These are phyloP conservation scores for Pampusana beccarii DNA, from an alignment of 2,113 vertebrate species.

Conservation along the genomic window DNA sequence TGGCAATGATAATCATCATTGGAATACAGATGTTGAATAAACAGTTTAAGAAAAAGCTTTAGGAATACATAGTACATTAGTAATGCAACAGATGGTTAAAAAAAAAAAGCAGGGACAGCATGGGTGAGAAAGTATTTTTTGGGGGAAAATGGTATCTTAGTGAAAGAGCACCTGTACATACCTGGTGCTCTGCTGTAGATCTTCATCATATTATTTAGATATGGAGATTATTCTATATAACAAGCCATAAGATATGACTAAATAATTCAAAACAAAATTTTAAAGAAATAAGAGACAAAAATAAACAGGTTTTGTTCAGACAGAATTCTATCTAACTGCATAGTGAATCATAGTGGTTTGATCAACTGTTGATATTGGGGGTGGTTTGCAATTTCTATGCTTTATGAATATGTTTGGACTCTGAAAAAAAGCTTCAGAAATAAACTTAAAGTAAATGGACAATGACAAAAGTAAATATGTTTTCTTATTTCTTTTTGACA, in stretches of 20 bases:
- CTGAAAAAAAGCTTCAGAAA: neutral
- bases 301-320: neutral
- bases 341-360: neutral
- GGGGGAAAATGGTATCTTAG: neutral
- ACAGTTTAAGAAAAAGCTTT: neutral
- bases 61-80: neutral
- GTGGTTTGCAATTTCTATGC: accelerated
- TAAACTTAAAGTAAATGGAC: neutral
- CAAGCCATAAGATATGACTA: neutral
- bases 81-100: neutral
- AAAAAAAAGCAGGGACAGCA: neutral
- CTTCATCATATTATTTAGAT: neutral
- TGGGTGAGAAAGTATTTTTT: neutral
- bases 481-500: neutral
- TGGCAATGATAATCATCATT: neutral
- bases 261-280: neutral
- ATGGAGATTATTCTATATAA: neutral
- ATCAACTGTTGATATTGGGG: neutral
- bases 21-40: neutral
- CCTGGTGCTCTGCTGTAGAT: neutral
- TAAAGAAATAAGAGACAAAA: neutral
- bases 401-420: neutral
- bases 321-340: neutral
- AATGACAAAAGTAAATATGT: neutral
- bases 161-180: neutral